phyloP scores from a whole-genome alignment of 2,888 invertebrate species.

The Eugnorisma glareosa region DNA sequence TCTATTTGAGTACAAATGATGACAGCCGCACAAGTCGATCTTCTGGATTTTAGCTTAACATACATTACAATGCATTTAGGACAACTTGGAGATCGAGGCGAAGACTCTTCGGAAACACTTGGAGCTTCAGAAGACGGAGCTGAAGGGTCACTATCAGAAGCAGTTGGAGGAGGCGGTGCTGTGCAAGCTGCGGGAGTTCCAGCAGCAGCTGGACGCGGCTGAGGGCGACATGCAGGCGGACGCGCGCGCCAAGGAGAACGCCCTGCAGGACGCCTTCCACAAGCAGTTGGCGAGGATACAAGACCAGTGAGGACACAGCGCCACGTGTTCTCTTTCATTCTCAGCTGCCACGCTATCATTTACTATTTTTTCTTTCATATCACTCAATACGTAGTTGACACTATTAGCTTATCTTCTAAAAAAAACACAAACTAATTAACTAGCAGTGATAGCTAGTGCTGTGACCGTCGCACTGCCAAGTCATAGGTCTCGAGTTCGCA shows the following conservation, averaged over 20 bases:
- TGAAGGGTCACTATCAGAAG: slow-evolving; percentile 94
- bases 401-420: not conserved
- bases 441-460: too few relatives aligned
- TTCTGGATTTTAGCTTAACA: not conserved
- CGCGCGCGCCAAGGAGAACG: slow-evolving; percentile 91
- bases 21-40: not conserved
- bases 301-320: slow-evolving; percentile 82
- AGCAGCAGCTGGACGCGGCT: slow-evolving; percentile 92
- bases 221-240: slow-evolving; percentile 92
- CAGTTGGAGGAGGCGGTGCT: slow-evolving; percentile 95
- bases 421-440: not conserved
- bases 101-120: slow-evolving; percentile 89
- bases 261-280: slow-evolving; percentile 93
- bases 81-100: slow-evolving; percentile 88
- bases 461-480: too few relatives aligned
- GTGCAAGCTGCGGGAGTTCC: slow-evolving; percentile 94
- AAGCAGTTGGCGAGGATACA: slow-evolving; percentile 93
- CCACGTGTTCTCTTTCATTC: not conserved
- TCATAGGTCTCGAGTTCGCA: too few relatives aligned
- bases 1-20: slow-evolving; percentile 31
- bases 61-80: slow-evolving; percentile 79
- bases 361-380: not conserved
- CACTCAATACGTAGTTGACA: not conserved
- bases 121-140: slow-evolving; percentile 92
- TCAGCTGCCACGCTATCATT: not conserved